A percentile compares a stretch with the other conserved stretches of the same genome.
Conservation (phyloP, 2,797 vertebrate genomes). For the Remorina albescens region DNA sequence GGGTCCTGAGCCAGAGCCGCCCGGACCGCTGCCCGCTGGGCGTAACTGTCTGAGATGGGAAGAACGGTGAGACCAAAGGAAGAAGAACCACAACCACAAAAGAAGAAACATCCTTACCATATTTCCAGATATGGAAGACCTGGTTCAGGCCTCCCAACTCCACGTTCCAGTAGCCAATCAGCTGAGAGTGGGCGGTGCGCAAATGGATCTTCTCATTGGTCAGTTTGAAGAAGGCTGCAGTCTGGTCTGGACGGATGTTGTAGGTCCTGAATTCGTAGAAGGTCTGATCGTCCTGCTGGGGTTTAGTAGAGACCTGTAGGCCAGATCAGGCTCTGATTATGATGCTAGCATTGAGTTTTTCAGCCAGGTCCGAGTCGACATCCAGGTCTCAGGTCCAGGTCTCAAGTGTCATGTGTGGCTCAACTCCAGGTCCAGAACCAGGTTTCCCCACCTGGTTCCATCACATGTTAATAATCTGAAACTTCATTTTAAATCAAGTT, state of each 20-base stretch:
- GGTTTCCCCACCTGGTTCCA: no score
- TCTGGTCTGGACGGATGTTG: slow-evolving; percentile 86
- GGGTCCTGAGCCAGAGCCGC: slow-evolving; percentile 87
- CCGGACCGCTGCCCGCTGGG: slow-evolving; percentile 87
- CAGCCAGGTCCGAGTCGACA: no score
- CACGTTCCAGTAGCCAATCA: slow-evolving; percentile 91
- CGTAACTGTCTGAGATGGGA: slow-evolving; percentile 88
- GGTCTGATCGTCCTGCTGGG: slow-evolving; percentile 70
- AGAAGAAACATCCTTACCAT: slow-evolving; percentile 83
- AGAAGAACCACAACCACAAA: no score
- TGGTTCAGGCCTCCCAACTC: slow-evolving; percentile 92
- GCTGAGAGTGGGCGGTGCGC: slow-evolving; percentile 88
- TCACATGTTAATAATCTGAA: no score
- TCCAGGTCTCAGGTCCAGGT: no score
- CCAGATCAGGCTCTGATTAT: no score
- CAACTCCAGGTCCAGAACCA: no score
- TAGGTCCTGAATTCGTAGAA: slow-evolving; percentile 95
- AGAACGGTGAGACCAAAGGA: no score
- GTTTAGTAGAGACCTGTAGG: slow-evolving; percentile 63
- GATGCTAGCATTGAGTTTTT: no score
- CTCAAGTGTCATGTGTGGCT: no score
- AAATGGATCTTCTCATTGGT: slow-evolving; percentile 86
- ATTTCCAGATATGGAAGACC: slow-evolving; percentile 94
- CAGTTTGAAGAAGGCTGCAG: slow-evolving; percentile 87
- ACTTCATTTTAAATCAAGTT: no score